Evolutionary conservation across 64 coral and sea anemone species (phyloP).

Genomic region (Cladopsammia gracilis): DNA sequence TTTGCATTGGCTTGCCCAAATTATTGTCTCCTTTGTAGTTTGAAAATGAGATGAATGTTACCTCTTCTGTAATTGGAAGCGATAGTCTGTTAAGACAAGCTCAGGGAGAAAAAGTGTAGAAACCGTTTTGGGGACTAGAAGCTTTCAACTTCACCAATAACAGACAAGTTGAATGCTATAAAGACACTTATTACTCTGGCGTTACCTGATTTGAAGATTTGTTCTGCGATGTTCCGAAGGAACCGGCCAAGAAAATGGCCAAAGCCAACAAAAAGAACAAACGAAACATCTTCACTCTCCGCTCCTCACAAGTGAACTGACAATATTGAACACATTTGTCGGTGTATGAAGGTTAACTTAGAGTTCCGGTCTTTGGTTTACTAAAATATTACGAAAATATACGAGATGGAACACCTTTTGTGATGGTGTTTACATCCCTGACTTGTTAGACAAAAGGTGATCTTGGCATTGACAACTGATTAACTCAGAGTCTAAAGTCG

Average conservation of each 20-base stretch:
- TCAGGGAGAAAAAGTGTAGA: too few relatives aligned
- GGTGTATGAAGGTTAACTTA: not conserved
- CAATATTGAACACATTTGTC: not conserved
- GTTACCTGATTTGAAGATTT: not conserved
- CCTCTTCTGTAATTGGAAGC: too few relatives aligned
- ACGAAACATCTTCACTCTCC: not conserved
- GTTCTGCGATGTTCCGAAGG: not conserved
- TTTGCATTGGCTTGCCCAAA: too few relatives aligned
- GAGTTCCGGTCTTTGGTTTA: not conserved
- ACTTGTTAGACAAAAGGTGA: not conserved
- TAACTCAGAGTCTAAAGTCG: too few relatives aligned
- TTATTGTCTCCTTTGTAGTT: too few relatives aligned
- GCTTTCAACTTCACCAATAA: too few relatives aligned
- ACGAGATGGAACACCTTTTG: not conserved
- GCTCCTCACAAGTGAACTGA: not conserved
- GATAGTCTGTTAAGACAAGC: too few relatives aligned
- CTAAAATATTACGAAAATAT: not conserved
- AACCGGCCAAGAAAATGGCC: constrained; percentile 7
- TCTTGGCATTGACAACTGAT: not conserved
- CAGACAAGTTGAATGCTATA: not conserved
- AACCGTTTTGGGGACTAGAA: too few relatives aligned
- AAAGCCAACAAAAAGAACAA: not conserved
- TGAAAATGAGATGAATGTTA: too few relatives aligned
- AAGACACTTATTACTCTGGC: not conserved
- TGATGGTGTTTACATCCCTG: not conserved